Conservation (phyloP, 1,140 invertebrate species). For the Harpegnathos saltator region DNA sequence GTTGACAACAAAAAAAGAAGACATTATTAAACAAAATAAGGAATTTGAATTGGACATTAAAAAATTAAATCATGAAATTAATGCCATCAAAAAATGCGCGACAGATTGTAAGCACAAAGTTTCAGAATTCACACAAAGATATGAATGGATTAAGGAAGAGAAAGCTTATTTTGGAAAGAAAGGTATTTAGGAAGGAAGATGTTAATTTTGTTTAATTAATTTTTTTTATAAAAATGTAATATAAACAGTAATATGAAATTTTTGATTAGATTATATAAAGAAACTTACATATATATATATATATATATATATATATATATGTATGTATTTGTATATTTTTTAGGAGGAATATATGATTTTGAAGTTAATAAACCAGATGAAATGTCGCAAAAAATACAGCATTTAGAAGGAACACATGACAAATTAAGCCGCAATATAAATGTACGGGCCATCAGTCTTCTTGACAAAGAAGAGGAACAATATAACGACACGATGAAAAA, state of each 20-base stretch:
- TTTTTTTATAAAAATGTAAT: too few species aligned
- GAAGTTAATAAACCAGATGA: constrained; percentile 81
- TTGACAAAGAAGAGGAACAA: constrained; percentile 94
- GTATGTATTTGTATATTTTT: constrained; percentile 51
- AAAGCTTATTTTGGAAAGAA: constrained; percentile 92
- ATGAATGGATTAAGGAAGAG: constrained; percentile 93
- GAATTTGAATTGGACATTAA: constrained; percentile 92
- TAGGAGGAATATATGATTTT: constrained; percentile 84
- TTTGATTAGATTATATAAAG: background rate
- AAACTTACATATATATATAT: constrained; percentile 5
- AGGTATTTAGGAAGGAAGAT: constrained; percentile 79
- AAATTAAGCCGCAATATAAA: constrained; percentile 93
- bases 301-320: constrained; percentile 16
- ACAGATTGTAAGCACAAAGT: constrained; percentile 82
- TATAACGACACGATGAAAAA: constrained; percentile 93
- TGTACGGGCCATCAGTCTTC: constrained; percentile 93
- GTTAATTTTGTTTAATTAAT: constrained; percentile 38
- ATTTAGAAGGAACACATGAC: constrained; percentile 89
- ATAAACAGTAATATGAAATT: background rate
- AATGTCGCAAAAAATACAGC: constrained; percentile 87
- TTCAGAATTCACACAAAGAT: constrained; percentile 86
- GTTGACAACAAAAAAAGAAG: constrained; percentile 88
- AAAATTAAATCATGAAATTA: constrained; percentile 91
- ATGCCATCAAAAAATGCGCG: constrained; percentile 84
- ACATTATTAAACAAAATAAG: constrained; percentile 88